Evolutionary conservation across 2,797 vertebrate genomes (phyloP).

Genomic region (Phataginus tetradactyla): DNA sequence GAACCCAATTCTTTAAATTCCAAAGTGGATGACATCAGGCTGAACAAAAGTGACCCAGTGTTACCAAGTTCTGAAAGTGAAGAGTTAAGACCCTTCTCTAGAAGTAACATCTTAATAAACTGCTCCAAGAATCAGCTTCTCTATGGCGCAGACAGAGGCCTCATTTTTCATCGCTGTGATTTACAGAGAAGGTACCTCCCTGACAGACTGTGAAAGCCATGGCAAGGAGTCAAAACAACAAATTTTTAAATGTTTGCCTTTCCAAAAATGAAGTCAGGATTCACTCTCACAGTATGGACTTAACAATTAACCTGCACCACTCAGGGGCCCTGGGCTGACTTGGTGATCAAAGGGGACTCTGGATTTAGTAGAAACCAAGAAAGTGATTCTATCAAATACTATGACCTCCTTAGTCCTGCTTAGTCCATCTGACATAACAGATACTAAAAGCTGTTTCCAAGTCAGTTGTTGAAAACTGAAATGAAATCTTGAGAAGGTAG

Average conservation of each 20-base stretch:
- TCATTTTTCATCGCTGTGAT: neutral
- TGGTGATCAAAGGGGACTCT: neutral
- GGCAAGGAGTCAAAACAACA: neutral
- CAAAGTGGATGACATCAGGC: neutral
- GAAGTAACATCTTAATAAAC: constrained; percentile 9
- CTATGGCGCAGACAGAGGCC: neutral
- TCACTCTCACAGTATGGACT: neutral
- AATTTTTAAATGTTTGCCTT: neutral
- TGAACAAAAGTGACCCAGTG: neutral
- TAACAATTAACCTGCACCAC: neutral
- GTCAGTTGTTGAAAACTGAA: neutral
- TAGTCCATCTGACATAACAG: neutral
- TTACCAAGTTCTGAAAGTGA: constrained; percentile 12
- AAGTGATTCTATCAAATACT: neutral
- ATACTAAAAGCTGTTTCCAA: neutral
- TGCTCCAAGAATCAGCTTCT: neutral
- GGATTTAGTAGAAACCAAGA: neutral
- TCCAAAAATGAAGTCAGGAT: neutral
- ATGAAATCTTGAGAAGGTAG: neutral
- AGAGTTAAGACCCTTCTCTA: neutral
- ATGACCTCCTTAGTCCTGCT: neutral
- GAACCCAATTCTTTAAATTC: neutral
- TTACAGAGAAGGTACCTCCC: neutral
- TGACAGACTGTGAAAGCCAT: neutral
- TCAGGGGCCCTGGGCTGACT: neutral